Evolutionary conservation across 1,140 invertebrate species (phyloP).

Genomic region (Phthorimaea operculella): DNA sequence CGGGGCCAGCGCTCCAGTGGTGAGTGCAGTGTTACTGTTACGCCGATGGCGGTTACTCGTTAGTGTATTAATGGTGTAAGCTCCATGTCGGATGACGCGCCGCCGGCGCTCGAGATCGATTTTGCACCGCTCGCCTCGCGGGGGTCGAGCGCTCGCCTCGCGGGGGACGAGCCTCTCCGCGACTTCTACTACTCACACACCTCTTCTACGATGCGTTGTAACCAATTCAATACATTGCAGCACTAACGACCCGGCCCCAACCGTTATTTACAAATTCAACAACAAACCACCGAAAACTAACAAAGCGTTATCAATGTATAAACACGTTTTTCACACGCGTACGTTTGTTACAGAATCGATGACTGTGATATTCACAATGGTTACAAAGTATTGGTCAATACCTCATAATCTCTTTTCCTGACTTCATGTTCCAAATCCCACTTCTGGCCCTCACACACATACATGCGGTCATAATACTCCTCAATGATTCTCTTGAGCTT

Average conservation of each 20-base stretch:
- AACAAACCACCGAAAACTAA: constrained; percentile 66
- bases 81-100: constrained; percentile 51
- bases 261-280: constrained; percentile 67
- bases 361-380: constrained; percentile 69
- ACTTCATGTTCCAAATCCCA: constrained; percentile 99
- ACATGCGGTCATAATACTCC: constrained; percentile 95
- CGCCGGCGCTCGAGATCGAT: constrained; percentile 51
- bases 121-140: constrained; percentile 58
- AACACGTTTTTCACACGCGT: constrained; percentile 66
- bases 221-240: constrained; percentile 25
- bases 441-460: constrained; percentile 97
- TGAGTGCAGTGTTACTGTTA: constrained; percentile 54
- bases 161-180: constrained; percentile 22
- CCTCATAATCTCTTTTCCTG: constrained; percentile 97
- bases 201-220: constrained; percentile 31
- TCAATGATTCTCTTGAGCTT: constrained; percentile 89
- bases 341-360: constrained; percentile 66
- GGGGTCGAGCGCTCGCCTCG: constrained; percentile 42
- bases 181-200: constrained; percentile 32
- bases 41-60: constrained; percentile 37
- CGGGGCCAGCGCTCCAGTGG: constrained; percentile 30
- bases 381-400: constrained; percentile 74
- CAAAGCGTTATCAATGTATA: constrained; percentile 67
- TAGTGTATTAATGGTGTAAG: constrained; percentile 66
- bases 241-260: constrained; percentile 49